phyloP scores from a whole-genome alignment of 2,888 invertebrate genomes.

The Patella ulyssiponensis region DNA sequence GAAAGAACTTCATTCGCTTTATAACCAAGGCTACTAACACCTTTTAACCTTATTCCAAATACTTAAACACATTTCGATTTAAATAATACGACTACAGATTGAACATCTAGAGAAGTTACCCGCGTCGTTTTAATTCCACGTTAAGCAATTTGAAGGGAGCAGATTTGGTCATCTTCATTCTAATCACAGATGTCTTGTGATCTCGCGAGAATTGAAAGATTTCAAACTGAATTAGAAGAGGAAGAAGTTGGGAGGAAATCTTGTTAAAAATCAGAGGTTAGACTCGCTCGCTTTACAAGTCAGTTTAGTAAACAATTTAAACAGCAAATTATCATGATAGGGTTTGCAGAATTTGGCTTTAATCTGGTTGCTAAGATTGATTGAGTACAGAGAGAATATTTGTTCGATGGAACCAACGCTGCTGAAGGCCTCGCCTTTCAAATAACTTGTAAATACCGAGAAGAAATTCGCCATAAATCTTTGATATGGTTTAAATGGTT shows the following conservation, averaged over 20 bases:
- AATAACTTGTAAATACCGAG: no score
- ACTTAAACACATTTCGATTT: no score
- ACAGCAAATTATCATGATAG: background rate
- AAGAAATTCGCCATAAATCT: no score
- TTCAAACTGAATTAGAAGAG: background rate
- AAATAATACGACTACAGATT: no score
- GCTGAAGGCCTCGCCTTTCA: no score
- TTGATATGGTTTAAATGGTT: no score
- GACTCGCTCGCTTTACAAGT: background rate
- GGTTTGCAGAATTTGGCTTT: background rate
- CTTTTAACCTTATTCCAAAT: no score
- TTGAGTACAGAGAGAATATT: background rate
- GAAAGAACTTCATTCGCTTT: no score
- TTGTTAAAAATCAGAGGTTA: conserved; percentile 12
- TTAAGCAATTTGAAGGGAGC: background rate
- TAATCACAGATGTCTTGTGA: conserved; percentile 12
- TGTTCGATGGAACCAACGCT: no score
- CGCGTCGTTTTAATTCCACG: background rate
- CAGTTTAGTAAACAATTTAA: conserved; percentile 6
- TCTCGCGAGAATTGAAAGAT: conserved; percentile 5
- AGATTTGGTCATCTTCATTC: conserved; percentile 11
- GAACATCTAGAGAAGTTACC: no score
- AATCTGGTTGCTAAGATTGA: background rate
- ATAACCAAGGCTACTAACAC: no score
- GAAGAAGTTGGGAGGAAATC: background rate